These are phyloP conservation scores for Clarias pachynema DNA, from an alignment of 2,797 vertebrate genomes.

Conservation along the genomic window DNA sequence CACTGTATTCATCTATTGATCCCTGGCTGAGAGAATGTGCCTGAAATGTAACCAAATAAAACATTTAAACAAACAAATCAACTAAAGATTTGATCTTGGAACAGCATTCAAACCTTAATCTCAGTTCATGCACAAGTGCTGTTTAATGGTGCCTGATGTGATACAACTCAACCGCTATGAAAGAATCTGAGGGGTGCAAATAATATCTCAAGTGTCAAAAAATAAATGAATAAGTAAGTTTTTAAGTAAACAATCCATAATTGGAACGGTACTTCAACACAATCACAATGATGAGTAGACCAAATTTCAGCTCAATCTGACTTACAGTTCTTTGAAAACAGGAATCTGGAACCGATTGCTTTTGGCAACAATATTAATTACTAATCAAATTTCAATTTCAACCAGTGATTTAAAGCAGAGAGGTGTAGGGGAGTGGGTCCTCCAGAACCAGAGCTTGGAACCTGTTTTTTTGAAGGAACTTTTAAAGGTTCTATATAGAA, in stretches of 20 bases:
- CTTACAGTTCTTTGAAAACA: neutral
- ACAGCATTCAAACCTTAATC: neutral
- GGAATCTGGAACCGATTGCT: neutral
- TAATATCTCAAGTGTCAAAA: neutral
- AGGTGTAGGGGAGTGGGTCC: neutral
- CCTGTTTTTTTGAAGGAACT: neutral
- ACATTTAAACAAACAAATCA: neutral
- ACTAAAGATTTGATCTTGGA: neutral
- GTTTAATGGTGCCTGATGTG: neutral
- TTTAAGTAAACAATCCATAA: neutral
- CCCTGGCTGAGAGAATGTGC: constrained; percentile 83
- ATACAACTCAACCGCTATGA: neutral
- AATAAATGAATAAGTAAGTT: neutral
- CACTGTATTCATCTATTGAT: constrained; percentile 73
- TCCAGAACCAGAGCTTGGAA: neutral
- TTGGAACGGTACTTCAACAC: neutral
- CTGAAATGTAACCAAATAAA: constrained; percentile 64
- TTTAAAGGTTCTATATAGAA: neutral
- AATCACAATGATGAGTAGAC: neutral
- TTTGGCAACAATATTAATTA: neutral
- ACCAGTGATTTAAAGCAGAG: neutral
- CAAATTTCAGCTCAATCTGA: neutral
- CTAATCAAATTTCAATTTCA: neutral
- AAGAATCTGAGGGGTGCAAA: neutral
- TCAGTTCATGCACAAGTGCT: neutral